Evolutionary conservation across 2,113 vertebrate species (phyloP).

Genomic region (Furnarius figulus): DNA sequence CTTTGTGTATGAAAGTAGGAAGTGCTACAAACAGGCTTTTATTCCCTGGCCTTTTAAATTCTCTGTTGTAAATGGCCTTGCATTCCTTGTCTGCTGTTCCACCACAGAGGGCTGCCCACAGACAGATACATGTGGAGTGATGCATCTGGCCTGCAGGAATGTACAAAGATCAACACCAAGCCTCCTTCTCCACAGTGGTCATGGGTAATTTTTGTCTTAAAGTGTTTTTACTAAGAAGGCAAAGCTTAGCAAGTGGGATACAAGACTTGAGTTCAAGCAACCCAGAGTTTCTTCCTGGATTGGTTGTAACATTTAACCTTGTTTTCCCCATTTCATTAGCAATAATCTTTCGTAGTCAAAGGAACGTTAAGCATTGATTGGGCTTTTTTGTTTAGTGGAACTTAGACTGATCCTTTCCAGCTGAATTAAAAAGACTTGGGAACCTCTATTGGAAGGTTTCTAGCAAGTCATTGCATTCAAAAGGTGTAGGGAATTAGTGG

Average conservation of each 20-base stretch:
- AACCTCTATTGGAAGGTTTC: background rate
- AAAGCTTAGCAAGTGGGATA: background rate
- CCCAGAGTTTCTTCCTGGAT: background rate
- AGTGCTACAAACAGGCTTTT: background rate
- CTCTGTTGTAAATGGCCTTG: background rate
- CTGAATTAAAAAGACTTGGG: background rate
- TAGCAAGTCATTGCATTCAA: background rate
- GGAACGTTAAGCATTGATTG: background rate
- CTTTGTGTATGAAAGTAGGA: background rate
- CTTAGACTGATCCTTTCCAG: background rate
- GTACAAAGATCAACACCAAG: slow-evolving; percentile 88
- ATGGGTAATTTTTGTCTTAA: slow-evolving; percentile 82
- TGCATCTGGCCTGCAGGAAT: slow-evolving; percentile 88
- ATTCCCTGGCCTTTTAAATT: background rate
- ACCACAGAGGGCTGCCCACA: slow-evolving; percentile 89
- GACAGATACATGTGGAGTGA: slow-evolving; percentile 99
- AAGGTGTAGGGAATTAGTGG: background rate
- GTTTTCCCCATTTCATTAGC: background rate
- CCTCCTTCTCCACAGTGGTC: slow-evolving; percentile 92
- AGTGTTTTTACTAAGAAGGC: background rate
- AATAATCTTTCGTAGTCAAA: background rate
- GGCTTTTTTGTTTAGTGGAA: background rate
- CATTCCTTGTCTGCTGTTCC: background rate
- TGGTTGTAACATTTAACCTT: background rate
- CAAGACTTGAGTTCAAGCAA: background rate